Evolutionary conservation across 2,888 invertebrate genomes (phyloP).

Genomic region (Trichopria drosophilae): DNA sequence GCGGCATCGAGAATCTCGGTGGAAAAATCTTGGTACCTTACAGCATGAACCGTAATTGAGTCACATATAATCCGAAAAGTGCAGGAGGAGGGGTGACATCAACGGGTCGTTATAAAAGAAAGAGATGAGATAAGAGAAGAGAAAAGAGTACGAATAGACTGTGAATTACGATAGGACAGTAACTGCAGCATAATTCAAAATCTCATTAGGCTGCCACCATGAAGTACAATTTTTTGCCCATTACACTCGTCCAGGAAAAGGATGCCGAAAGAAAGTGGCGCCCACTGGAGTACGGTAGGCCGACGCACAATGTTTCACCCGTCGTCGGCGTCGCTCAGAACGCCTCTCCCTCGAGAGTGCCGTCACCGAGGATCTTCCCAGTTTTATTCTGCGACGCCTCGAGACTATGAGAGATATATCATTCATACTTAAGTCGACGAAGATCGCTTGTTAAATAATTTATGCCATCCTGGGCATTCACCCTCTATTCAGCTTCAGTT

Average conservation of each 20-base stretch:
- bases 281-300: constrained; percentile 12
- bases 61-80: constrained; percentile 45
- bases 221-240: constrained; percentile 51
- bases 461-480: constrained; percentile 1
- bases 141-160: constrained; percentile 6
- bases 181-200: constrained; percentile 54
- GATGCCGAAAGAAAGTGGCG: constrained; percentile 35
- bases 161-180: constrained; percentile 41
- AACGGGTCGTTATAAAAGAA: constrained; percentile 21
- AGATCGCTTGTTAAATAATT: constrained; percentile 28
- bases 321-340: too few relatives aligned
- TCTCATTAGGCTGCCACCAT: constrained; percentile 52
- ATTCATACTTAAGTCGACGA: constrained; percentile 25
- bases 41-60: constrained; percentile 44
- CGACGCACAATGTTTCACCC: constrained; percentile 7
- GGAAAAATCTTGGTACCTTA: constrained; percentile 39
- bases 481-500: neutral
- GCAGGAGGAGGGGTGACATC: constrained; percentile 25
- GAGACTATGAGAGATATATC: constrained; percentile 21
- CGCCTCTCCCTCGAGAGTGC: constrained; percentile 10
- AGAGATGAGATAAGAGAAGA: constrained; percentile 8
- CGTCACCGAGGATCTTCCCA: constrained; percentile 7
- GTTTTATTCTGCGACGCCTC: constrained; percentile 20
- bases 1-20: constrained; percentile 7
- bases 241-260: constrained; percentile 37